Evolutionary conservation across 2,113 vertebrate species (phyloP).

Genomic region (Zosterops hypoxanthus): DNA sequence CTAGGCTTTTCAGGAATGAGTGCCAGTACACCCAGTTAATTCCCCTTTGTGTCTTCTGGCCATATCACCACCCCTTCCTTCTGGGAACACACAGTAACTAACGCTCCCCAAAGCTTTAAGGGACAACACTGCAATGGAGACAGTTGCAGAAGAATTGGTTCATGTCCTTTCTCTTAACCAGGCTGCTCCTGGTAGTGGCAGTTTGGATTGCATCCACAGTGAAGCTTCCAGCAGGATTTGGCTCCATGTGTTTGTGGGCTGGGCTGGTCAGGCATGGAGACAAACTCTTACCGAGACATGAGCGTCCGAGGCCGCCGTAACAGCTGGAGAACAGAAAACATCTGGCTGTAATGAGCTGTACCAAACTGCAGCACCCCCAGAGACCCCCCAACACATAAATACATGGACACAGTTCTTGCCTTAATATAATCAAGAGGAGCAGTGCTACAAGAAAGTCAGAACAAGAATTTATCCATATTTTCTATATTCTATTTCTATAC

Average conservation of each 20-base stretch:
- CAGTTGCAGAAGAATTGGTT: background rate
- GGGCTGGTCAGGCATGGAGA: background rate
- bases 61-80: background rate
- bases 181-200: background rate
- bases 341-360: background rate
- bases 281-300: constrained; percentile 82
- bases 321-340: constrained; percentile 78
- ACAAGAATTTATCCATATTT: background rate
- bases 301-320: constrained; percentile 87
- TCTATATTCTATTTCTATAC: background rate
- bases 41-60: background rate
- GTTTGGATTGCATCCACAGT: background rate
- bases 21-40: background rate
- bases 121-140: background rate
- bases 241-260: background rate
- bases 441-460: background rate
- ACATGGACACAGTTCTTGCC: background rate
- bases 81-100: background rate
- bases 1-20: background rate
- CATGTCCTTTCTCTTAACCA: background rate
- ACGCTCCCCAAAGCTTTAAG: background rate
- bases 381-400: fast-evolving
- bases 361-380: background rate
- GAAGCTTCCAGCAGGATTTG: background rate
- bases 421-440: background rate